Conservation (phyloP, 2,797 vertebrate genomes). For the Centroberyx gerrardi region DNA sequence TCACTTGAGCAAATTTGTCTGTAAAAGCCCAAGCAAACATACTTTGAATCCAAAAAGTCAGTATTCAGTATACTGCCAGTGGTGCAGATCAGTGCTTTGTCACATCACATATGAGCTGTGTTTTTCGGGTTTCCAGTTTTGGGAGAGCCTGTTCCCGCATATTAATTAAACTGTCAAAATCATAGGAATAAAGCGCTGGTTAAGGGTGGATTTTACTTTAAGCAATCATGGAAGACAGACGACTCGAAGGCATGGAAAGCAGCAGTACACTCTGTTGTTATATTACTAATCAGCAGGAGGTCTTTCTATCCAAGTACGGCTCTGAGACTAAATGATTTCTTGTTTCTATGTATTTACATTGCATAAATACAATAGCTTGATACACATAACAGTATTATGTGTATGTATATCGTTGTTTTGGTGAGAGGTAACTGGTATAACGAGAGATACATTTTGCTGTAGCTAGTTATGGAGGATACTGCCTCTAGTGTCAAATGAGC, state of each 20-base stretch:
- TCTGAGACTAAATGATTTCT: conserved; percentile 33
- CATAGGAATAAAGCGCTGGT: background rate
- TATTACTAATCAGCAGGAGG: conserved; percentile 66
- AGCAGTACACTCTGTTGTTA: conserved; percentile 65
- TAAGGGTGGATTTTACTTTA: conserved; percentile 53
- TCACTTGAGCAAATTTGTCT: conserved; percentile 37
- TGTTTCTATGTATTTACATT: conserved; percentile 1
- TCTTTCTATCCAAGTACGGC: conserved; percentile 23
- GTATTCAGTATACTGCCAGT: conserved; percentile 8
- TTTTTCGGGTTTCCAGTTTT: background rate
- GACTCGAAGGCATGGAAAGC: conserved; percentile 61
- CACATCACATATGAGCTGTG: conserved; percentile 28
- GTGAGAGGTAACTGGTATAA: conserved; percentile 17
- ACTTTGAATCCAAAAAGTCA: conserved; percentile 47
- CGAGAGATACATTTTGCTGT: conserved; percentile 23
- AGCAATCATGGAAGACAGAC: conserved; percentile 62
- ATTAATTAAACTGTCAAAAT: background rate
- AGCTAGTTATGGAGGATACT: conserved; percentile 45
- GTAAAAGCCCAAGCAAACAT: conserved; percentile 45
- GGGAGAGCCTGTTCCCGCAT: background rate
- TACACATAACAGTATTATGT: background rate
- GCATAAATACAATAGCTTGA: background rate
- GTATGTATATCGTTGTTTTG: conserved; percentile 7
- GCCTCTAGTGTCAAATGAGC: conserved; percentile 68
- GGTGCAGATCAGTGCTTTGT: conserved; percentile 21